Evolutionary conservation across 1,140 invertebrate species (phyloP), one percentile per base, ranked within the genome.

Genomic region (Lucilia cuprina): DNA sequence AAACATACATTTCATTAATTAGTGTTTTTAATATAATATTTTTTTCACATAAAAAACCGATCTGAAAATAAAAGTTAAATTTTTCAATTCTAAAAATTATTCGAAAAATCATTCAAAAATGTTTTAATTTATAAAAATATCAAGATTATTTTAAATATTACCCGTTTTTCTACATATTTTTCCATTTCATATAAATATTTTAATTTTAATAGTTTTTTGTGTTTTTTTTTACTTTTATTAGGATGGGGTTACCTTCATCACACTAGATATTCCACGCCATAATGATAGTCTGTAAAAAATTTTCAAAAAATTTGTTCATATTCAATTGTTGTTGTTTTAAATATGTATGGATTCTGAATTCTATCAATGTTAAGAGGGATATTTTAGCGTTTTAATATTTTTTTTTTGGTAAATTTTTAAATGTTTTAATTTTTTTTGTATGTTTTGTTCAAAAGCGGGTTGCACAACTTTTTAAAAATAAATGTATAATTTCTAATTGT

Each of bases 191-290:
- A 41, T 41, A 41, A 41, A 41, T 41, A 41, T 80, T 49, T 80
- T 50, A 30, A 30, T 80, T 80, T 49, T 74, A 35, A 75, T 80
- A 21, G 41, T 80, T 30, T 49, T 80, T 13, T 30, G n/a, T 30
- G 8, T 12, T 78, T 21, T 21, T 50, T 50, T 80, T 47, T 80
- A 21, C 41, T 21, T 80, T 80, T 70, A n/a, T 17, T 60, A 21
- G n/a, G 65, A 19, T 70, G 65, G 17, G n/a, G 65, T 70, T 89
- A 90, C 88, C 88, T 89, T 88, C 89, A 89, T 89, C 89, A 89
- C 87, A 88, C 88, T 87, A 89, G 88, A 86, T 91, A 89, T 88
- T 89, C 89, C 89, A 90, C 89, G 85, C 88, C 89, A 88, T 88
- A 88, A 85, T 87, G 89, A 88, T 88, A 88, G 88, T 87, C 89